phyloP scores from a whole-genome alignment of 2,113 vertebrate species.

The Protobothrops flavoviridis region DNA sequence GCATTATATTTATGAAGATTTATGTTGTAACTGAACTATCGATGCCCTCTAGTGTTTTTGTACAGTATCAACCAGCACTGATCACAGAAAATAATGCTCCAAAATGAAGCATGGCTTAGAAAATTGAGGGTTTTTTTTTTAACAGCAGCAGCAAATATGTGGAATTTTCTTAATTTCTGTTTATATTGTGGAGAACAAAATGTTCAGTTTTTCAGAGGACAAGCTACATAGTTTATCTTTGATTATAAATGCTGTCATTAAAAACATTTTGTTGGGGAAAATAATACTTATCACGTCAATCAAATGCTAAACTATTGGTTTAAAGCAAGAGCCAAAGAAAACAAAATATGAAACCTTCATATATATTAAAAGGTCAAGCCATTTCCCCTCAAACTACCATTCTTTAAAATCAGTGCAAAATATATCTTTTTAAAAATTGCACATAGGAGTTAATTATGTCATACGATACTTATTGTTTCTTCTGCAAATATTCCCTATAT shows the following conservation, averaged over 20 bases:
- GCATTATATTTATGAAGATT: not conserved
- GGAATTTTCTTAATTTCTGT: not conserved
- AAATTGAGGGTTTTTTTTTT: not conserved
- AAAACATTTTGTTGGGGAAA: not conserved
- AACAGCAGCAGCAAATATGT: not conserved
- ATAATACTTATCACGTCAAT: not conserved
- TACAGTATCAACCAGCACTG: not conserved
- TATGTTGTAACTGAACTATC: conserved; percentile 11
- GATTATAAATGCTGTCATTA: not conserved
- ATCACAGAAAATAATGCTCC: conserved; percentile 11
- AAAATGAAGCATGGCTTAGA: not conserved
- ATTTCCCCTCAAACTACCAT: not conserved
- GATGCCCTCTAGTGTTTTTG: conserved; percentile 48
- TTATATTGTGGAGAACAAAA: conserved; percentile 1
- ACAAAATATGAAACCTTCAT: not conserved
- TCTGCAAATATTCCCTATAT: not conserved
- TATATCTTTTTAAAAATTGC: not conserved
- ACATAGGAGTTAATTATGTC: not conserved
- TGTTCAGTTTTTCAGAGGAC: not conserved
- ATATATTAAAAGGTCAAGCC: not conserved
- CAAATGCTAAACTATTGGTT: not conserved
- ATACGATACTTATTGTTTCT: not conserved
- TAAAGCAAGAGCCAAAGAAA: not conserved
- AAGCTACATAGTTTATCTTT: not conserved
- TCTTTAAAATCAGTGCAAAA: not conserved